phyloP scores from a whole-genome alignment of 2,888 invertebrate genomes.

The Zonitis immaculata region DNA sequence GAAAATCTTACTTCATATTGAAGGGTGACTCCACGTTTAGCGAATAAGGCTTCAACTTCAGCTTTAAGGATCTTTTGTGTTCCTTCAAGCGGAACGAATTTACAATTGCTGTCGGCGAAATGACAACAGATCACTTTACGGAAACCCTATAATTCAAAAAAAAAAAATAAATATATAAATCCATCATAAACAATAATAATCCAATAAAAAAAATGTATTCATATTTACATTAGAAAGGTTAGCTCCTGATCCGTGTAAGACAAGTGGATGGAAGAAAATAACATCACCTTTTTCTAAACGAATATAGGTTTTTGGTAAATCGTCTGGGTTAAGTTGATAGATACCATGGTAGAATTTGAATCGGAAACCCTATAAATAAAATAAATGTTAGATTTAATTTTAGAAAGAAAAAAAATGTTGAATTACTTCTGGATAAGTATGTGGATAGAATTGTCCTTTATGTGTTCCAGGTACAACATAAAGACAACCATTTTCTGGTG shows the following conservation, averaged over 20 bases:
- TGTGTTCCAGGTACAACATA: conserved; percentile 77
- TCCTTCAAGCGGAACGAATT: conserved; percentile 65
- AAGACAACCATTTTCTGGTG: conserved; percentile 73
- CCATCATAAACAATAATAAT: too few species aligned
- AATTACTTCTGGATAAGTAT: conserved; percentile 65
- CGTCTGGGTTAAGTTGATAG: conserved; percentile 40
- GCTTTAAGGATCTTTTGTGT: too few species aligned
- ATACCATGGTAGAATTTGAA: conserved; percentile 70
- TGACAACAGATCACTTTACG: conserved; percentile 80
- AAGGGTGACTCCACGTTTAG: conserved; percentile 32
- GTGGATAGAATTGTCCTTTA: conserved; percentile 56
- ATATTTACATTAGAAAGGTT: conserved; percentile 49
- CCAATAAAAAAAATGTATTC: not conserved
- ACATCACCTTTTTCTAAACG: conserved; percentile 84
- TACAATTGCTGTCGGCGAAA: conserved; percentile 66
- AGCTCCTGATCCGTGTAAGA: conserved; percentile 81
- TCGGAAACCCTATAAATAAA: conserved; percentile 44
- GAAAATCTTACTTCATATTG: conserved; percentile 33
- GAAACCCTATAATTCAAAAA: conserved; percentile 56
- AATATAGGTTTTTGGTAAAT: conserved; percentile 55
- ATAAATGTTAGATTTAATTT: not conserved
- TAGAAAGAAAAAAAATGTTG: too few species aligned
- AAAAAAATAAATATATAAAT: too few species aligned
- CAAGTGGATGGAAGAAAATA: conserved; percentile 78
- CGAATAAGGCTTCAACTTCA: conserved; percentile 41